Conservation (phyloP, 2,797 vertebrate species). For the Alosa sapidissima region DNA sequence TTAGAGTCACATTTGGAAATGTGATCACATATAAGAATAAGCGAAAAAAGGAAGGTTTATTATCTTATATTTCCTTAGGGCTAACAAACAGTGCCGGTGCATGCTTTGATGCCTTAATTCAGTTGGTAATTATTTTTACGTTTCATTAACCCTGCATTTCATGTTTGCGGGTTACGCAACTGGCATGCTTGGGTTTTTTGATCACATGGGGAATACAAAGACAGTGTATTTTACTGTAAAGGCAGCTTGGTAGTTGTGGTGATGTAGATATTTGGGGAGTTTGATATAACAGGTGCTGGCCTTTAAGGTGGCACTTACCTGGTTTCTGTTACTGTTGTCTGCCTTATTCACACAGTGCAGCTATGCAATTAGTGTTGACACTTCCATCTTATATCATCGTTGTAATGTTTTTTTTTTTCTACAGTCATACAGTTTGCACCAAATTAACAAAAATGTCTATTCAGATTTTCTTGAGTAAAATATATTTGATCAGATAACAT, state of each 20-base stretch:
- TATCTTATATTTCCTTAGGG: neutral
- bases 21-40: neutral
- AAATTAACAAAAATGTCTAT: neutral
- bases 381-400: neutral
- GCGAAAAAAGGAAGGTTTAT: neutral
- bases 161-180: constrained; percentile 1
- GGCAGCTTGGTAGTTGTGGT: neutral
- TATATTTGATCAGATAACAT: neutral
- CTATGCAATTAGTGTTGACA: neutral
- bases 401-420: neutral
- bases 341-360: neutral
- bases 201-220: neutral
- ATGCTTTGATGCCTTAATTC: constrained; percentile 22
- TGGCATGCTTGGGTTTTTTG: neutral
- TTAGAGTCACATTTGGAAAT: no score
- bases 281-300: neutral
- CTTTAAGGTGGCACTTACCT: neutral
- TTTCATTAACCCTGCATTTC: neutral
- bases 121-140: constrained; percentile 22
- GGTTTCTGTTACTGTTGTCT: neutral
- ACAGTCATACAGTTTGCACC: neutral
- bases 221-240: neutral
- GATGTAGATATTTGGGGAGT: neutral
- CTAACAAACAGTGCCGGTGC: neutral
- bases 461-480: neutral